A percentile compares a stretch with the other conserved stretches of the same genome.
Evolutionary conservation across 2,888 invertebrate genomes (phyloP).

Genomic region (Acanthoscelides obtectus): DNA sequence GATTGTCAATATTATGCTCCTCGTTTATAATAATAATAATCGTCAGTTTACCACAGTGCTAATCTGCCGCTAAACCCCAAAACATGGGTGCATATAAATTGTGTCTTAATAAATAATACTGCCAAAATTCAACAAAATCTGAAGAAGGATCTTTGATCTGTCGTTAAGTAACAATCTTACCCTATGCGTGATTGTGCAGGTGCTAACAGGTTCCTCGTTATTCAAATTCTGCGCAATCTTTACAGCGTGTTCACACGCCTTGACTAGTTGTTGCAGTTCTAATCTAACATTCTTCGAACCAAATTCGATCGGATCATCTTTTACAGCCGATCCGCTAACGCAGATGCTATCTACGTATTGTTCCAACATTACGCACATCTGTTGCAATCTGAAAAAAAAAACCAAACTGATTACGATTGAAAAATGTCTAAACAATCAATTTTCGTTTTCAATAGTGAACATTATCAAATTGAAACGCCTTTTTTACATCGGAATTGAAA

Average conservation of each 20-base stretch:
- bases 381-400: slow-evolving; percentile 60
- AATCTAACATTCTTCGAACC: slow-evolving; percentile 44
- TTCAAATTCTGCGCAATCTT: slow-evolving; percentile 42
- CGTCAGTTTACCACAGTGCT: too few species aligned
- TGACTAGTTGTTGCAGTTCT: slow-evolving; percentile 47
- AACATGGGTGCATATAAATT: background rate
- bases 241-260: slow-evolving; percentile 46
- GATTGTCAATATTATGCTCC: too few species aligned
- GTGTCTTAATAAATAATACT: background rate
- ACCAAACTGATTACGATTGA: background rate
- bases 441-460: too few species aligned
- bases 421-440: too few species aligned
- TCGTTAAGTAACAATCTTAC: slow-evolving; percentile 29
- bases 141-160: background rate
- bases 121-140: background rate
- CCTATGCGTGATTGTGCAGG: slow-evolving; percentile 47
- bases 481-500: too few species aligned
- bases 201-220: slow-evolving; percentile 34
- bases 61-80: background rate
- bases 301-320: slow-evolving; percentile 41
- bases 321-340: slow-evolving; percentile 43
- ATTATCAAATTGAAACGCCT: too few species aligned
- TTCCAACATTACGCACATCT: slow-evolving; percentile 72
- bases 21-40: too few species aligned
- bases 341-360: slow-evolving; percentile 71